Percentiles rank a stretch among this genome's conserved stretches.
phyloP scores from a whole-genome alignment of 2,113 vertebrate genomes.

The Poicephalus meyeri region DNA sequence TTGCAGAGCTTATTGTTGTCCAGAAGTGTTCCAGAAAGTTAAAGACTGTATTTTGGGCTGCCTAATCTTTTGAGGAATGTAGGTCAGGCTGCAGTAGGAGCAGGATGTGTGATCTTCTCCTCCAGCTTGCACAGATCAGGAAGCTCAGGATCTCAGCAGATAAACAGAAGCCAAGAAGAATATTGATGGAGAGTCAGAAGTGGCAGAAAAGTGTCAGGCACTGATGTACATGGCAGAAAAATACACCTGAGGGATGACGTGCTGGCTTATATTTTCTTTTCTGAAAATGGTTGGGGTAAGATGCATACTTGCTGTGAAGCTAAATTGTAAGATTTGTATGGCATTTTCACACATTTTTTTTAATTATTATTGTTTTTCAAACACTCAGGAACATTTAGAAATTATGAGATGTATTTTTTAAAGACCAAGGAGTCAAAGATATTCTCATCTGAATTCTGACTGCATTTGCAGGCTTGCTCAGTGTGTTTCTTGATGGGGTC shows the following conservation, averaged over 20 bases:
- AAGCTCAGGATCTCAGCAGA: not conserved
- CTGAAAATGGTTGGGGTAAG: not conserved
- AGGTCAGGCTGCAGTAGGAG: slow-evolving; percentile 13
- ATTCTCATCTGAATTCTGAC: not conserved
- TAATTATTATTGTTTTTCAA: not conserved
- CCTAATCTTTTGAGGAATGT: slow-evolving; percentile 8
- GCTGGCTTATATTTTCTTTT: not conserved
- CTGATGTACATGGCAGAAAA: not conserved
- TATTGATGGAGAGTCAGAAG: not conserved
- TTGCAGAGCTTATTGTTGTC: not conserved
- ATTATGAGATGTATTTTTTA: not conserved
- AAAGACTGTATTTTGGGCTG: not conserved
- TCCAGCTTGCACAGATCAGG: not conserved
- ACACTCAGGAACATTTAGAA: not conserved
- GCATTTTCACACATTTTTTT: not conserved
- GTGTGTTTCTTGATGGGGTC: not conserved
- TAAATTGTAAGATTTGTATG: not conserved
- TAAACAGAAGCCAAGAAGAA: not conserved
- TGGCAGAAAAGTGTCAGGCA: not conserved
- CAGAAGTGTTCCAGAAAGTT: not conserved
- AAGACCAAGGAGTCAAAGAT: not conserved
- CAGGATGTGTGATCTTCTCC: not conserved
- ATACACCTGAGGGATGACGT: not conserved
- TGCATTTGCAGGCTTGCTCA: not conserved
- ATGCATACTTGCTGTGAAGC: not conserved